Conservation (phyloP, 2,888 invertebrate species). For the Leucophora obtusa region DNA sequence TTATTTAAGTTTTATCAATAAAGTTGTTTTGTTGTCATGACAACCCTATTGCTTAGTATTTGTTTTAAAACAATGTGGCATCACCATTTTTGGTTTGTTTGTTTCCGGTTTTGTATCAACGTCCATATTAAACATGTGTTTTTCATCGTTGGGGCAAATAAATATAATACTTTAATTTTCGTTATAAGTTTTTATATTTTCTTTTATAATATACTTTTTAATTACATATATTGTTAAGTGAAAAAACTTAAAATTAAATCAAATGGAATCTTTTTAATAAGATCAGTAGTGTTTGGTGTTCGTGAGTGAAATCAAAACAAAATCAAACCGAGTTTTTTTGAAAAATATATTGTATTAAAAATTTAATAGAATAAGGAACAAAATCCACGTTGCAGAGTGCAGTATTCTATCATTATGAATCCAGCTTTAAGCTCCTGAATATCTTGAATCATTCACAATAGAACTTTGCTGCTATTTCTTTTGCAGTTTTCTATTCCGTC, state of each 20-base stretch:
- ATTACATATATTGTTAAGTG: neutral
- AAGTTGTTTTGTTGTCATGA: conserved; percentile 9
- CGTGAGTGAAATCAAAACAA: neutral
- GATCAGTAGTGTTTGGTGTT: neutral
- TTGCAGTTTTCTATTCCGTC: too few relatives aligned
- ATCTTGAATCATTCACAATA: too few relatives aligned
- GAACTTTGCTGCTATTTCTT: too few relatives aligned
- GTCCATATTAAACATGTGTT: neutral
- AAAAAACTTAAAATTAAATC: neutral
- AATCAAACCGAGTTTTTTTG: too few relatives aligned
- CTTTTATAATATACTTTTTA: neutral
- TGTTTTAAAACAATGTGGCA: neutral
- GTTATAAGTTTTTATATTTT: neutral
- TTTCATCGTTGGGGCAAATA: neutral
- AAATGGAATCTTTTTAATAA: neutral
- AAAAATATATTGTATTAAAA: too few relatives aligned
- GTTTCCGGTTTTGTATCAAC: too few relatives aligned
- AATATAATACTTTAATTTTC: neutral
- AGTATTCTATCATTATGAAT: too few relatives aligned
- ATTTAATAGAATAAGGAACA: too few relatives aligned
- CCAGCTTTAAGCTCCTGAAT: too few relatives aligned
- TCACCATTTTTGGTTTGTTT: neutral
- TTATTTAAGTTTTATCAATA: conserved; percentile 33
- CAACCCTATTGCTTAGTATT: neutral
- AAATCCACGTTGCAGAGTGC: too few relatives aligned